Conservation (phyloP, 2,888 invertebrate genomes). For the Tipula lateralis region DNA sequence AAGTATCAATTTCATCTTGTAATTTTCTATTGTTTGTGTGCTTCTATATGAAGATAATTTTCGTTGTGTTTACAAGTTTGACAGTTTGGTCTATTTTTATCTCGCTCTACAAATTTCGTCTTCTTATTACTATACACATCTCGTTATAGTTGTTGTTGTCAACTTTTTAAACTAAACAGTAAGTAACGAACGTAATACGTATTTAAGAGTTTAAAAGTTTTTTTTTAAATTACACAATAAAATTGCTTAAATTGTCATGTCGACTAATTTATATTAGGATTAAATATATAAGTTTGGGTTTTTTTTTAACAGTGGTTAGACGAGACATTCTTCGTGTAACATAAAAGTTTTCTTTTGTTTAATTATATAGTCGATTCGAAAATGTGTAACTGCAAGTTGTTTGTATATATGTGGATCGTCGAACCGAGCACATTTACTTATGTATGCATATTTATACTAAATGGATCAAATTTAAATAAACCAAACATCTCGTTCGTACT, state of each 20-base stretch:
- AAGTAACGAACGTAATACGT: slow-evolving; percentile 11
- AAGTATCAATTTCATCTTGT: neutral
- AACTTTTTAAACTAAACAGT: neutral
- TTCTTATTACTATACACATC: neutral
- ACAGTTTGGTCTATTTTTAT: neutral
- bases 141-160: neutral
- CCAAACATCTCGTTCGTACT: neutral
- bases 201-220: slow-evolving; percentile 6
- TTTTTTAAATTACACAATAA: neutral
- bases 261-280: neutral
- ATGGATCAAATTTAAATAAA: neutral
- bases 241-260: slow-evolving; percentile 11
- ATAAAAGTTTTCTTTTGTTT: neutral
- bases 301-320: neutral
- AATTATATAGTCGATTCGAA: neutral
- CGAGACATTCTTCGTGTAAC: neutral
- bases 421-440: neutral
- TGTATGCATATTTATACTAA: neutral
- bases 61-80: neutral
- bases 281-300: neutral
- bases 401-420: neutral
- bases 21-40: neutral
- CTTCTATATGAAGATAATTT: neutral
- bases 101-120: neutral
- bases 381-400: neutral